Percentiles rank a stretch among this genome's conserved stretches.
phyloP scores from a whole-genome alignment of 2,113 vertebrate genomes.

The Callipepla squamata region DNA sequence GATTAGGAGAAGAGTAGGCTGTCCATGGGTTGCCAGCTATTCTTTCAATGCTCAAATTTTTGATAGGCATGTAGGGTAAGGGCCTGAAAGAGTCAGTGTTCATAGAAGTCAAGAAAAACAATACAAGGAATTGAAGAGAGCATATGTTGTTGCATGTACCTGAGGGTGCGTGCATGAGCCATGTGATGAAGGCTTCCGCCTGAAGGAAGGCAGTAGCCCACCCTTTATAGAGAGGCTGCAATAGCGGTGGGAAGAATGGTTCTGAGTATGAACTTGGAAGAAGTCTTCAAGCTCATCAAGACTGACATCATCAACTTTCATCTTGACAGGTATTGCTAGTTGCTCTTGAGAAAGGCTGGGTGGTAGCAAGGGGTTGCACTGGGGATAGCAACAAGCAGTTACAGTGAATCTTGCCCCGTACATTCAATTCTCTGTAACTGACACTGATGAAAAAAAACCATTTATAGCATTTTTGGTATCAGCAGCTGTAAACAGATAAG shows the following conservation, averaged over 20 bases:
- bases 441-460: neutral
- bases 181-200: accelerated
- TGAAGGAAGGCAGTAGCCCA: accelerated
- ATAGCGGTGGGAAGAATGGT: neutral
- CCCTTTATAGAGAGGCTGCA: neutral
- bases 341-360: neutral
- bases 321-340: neutral
- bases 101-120: neutral
- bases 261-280: neutral
- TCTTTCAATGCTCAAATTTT: neutral
- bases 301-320: neutral
- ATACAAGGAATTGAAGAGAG: neutral
- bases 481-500: neutral
- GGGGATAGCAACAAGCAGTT: neutral
- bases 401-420: neutral
- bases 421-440: neutral
- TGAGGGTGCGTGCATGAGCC: too few species aligned
- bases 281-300: neutral
- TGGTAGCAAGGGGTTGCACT: neutral
- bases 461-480: neutral
- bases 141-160: neutral
- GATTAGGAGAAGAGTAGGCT: neutral
- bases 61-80: accelerated
- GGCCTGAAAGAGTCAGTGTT: neutral
- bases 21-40: too few species aligned